Evolutionary conservation across 2,888 invertebrate genomes (phyloP), one percentile per base, ranked within the genome.

Genomic region (Dicycla oo): DNA sequence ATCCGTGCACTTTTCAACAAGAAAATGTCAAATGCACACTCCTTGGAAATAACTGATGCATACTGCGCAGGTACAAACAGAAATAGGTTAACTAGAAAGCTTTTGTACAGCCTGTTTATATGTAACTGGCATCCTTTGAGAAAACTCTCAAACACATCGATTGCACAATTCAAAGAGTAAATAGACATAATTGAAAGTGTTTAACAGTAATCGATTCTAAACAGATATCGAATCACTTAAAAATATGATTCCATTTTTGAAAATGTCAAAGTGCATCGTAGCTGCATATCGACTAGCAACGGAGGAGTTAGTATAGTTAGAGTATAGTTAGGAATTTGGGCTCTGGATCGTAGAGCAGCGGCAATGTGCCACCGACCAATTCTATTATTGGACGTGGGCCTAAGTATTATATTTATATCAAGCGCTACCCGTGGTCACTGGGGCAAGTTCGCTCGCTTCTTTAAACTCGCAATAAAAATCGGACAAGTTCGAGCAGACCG

Each of bases 381-480:
- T 88, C 89, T 92, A 93, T 92, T 91, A 91, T 91, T 92, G 91
- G 89, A 88, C 86, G 87, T 91, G 86, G 89, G 87, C 89, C 90
- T 88, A 88, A 87, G 88, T 88, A 91, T 92, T 94, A 93, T 94
- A 94, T 94, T 94, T 94, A 93, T 93, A 93, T 91, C 91, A 90
- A 91, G 87, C 88, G 87, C 87, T 88, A 88, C 87, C 88, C 87
- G 90, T 94, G 93, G 95, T 94, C 94, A 95, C 90, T 95, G 90
- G 95, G 93, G 92, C 95, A 95, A 95, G 95, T 94, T 94, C 95
- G 94, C 90, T 91, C 88, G 92, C 91, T 92, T 93, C 92, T 93
- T 93, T 90, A 93, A 93, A 92, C 93, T 92, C 90, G 88, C 91
- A 90, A 91, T 92, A 94, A 95, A 95, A 95, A 93, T 94, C 93